These are phyloP conservation scores for Eugnorisma glareosa DNA, from an alignment of 2,888 invertebrate genomes.

Conservation along the genomic window DNA sequence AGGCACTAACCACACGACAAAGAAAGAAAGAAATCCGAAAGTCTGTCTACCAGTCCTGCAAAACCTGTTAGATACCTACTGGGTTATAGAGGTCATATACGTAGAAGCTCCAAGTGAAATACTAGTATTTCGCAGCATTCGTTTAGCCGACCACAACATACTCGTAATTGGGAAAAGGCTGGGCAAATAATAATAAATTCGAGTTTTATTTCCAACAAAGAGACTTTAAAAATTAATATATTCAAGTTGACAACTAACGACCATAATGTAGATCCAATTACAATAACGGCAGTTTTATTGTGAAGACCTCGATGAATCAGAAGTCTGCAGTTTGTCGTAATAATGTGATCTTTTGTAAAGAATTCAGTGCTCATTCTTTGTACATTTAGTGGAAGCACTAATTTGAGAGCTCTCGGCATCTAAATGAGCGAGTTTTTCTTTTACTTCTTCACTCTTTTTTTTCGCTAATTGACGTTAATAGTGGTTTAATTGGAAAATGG, in stretches of 20 bases:
- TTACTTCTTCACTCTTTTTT: slow-evolving; percentile 24
- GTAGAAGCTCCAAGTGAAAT: neutral
- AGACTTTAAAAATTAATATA: neutral
- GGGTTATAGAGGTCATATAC: neutral
- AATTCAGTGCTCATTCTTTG: slow-evolving; percentile 42
- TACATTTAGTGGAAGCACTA: slow-evolving; percentile 35
- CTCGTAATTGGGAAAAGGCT: neutral
- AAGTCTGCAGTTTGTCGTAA: slow-evolving; percentile 41
- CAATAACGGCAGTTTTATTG: slow-evolving; percentile 48
- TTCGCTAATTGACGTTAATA: slow-evolving; percentile 6
- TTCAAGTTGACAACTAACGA: slow-evolving; percentile 26
- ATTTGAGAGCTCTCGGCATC: slow-evolving; percentile 45
- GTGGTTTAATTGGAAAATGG: neutral
- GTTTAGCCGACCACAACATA: neutral
- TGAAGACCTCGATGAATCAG: slow-evolving; percentile 33
- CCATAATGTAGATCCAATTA: slow-evolving; percentile 51
- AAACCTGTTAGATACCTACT: neutral
- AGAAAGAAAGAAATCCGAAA: too few relatives aligned
- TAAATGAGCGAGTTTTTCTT: slow-evolving; percentile 47
- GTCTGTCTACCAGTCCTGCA: neutral
- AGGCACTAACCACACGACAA: too few relatives aligned
- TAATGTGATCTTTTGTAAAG: slow-evolving; percentile 52
- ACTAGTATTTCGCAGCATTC: neutral
- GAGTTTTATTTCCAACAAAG: slow-evolving; percentile 21
- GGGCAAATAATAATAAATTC: slow-evolving; percentile 23